Evolutionary conservation across 2,888 invertebrate species (phyloP).

Genomic region (Tetropium fuscum): DNA sequence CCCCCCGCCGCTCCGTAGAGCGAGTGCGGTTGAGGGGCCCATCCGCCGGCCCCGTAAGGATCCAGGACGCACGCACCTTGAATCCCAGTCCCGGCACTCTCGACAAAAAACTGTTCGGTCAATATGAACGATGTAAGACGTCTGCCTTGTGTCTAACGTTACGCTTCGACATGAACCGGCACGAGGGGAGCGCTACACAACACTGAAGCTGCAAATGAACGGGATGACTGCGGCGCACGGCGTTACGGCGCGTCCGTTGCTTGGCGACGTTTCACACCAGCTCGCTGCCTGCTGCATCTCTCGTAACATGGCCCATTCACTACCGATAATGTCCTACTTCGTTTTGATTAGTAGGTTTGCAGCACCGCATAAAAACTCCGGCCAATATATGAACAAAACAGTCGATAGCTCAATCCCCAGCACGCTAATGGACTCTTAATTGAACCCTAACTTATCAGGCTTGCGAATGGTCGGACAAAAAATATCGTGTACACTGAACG

Average conservation of each 20-base stretch:
- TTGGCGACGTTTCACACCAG: conserved; percentile 46
- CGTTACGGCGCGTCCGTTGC: conserved; percentile 44
- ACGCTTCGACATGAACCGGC: conserved; percentile 27
- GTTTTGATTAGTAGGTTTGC: conserved; percentile 7
- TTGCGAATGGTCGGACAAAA: too few species aligned
- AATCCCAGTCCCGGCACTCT: conserved; percentile 29
- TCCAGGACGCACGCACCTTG: conserved; percentile 63
- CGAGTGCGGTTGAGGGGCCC: conserved; percentile 59
- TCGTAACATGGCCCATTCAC: conserved; percentile 32
- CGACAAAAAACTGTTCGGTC: conserved; percentile 31
- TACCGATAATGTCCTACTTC: conserved; percentile 16
- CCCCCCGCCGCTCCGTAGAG: conserved; percentile 56
- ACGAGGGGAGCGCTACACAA: conserved; percentile 31
- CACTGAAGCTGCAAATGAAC: conserved; percentile 47
- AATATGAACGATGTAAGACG: conserved; percentile 25
- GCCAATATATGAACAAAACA: too few species aligned
- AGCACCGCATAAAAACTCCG: background rate
- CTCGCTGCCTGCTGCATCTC: conserved; percentile 28
- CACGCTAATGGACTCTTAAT: too few species aligned
- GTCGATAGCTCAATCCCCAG: too few species aligned
- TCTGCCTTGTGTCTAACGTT: conserved; percentile 6
- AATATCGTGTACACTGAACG: too few species aligned
- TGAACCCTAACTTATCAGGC: too few species aligned
- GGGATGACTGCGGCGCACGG: conserved; percentile 36
- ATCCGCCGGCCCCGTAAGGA: conserved; percentile 67